Conservation (phyloP, 2,113 vertebrate species). For the Furnarius figulus region DNA sequence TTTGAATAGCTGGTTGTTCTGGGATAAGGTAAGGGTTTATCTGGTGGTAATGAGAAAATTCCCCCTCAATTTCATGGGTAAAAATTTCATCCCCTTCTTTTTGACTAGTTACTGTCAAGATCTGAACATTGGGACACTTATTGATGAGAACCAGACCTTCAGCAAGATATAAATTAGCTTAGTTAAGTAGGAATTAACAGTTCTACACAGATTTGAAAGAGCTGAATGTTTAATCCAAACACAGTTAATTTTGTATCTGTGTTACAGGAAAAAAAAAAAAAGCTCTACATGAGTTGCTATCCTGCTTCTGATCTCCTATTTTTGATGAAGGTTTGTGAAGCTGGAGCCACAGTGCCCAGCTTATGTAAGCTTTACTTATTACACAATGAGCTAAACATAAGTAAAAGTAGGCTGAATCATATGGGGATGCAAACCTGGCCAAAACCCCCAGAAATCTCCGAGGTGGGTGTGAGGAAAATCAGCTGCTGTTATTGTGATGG, state of each 20-base stretch:
- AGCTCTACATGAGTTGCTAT: neutral
- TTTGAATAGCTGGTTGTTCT: conserved; percentile 3
- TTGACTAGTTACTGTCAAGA: neutral
- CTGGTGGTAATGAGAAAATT: neutral
- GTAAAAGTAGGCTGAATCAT: conserved; percentile 67
- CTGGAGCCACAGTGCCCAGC: conserved; percentile 24
- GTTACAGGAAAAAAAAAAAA: neutral
- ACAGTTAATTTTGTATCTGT: neutral
- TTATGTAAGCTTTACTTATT: conserved; percentile 64
- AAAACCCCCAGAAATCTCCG: conserved; percentile 60
- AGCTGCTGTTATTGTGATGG: conserved; percentile 56
- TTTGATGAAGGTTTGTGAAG: conserved; percentile 51
- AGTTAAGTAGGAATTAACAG: neutral
- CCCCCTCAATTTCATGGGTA: neutral
- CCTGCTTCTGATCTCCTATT: conserved; percentile 42
- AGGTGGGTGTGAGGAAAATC: conserved; percentile 68
- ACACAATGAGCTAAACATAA: conserved; percentile 65
- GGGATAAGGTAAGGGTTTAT: neutral
- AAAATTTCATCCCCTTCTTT: neutral
- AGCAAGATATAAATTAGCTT: conserved; percentile 7
- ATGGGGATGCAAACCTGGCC: conserved; percentile 63
- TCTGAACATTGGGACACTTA: neutral
- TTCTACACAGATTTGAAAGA: neutral
- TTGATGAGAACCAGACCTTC: neutral
- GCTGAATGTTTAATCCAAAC: neutral